phyloP scores from a whole-genome alignment of 2,888 invertebrate genomes.

The Cepaea hortensis region DNA sequence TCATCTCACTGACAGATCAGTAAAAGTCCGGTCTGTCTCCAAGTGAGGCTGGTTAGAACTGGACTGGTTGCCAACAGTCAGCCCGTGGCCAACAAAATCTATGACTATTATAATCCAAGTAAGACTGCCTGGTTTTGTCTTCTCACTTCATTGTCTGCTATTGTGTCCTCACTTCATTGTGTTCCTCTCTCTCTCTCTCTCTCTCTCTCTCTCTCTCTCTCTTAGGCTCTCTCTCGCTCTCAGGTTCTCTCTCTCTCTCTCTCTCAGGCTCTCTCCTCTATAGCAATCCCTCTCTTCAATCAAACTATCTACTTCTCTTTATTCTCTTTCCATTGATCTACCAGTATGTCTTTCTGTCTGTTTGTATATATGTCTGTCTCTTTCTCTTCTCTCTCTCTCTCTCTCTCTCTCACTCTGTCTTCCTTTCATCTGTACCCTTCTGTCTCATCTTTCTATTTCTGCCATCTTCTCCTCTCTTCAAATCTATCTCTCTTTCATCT shows the following conservation, averaged over 20 bases:
- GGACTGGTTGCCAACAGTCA: conserved; percentile 67
- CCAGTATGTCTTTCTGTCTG: background rate
- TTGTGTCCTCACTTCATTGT: too few species aligned
- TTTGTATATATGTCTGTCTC: background rate
- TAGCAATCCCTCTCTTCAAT: background rate
- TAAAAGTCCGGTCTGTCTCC: conserved; percentile 57
- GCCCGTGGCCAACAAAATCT: conserved; percentile 65
- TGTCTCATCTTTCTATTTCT: too few species aligned
- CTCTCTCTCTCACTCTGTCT: too few species aligned
- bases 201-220: background rate
- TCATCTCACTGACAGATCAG: conserved; percentile 55
- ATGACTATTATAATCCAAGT: conserved; percentile 66
- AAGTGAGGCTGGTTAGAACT: conserved; percentile 58
- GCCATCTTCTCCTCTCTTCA: too few species aligned
- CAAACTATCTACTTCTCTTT: background rate
- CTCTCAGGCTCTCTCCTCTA: background rate
- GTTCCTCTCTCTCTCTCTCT: background rate
- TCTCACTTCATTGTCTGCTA: too few species aligned
- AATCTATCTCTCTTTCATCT: too few species aligned
- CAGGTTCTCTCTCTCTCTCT: background rate
- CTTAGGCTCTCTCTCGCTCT: background rate
- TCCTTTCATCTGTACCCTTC: too few species aligned
- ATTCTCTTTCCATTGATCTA: background rate
- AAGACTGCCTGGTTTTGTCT: too few species aligned
- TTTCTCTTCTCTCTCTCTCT: background rate